phyloP scores from a whole-genome alignment of 2,113 vertebrate species.

The Epinephelus moara region DNA sequence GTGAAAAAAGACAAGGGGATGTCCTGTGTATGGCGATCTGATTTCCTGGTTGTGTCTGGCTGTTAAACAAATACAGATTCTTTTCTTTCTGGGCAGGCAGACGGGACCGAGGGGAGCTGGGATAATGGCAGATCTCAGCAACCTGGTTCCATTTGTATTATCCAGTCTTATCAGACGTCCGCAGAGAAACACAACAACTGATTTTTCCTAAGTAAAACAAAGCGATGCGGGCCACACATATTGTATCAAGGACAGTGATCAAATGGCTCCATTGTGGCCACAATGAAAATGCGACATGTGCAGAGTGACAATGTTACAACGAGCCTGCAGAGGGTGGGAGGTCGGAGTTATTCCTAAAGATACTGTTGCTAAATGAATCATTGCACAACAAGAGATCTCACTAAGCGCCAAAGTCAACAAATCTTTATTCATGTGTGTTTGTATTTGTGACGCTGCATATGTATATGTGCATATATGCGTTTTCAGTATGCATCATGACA shows the following conservation, averaged over 20 bases:
- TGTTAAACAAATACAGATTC: conserved; percentile 12
- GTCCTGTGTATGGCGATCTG: conserved; percentile 41
- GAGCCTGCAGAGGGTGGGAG: not conserved
- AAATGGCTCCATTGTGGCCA: not conserved
- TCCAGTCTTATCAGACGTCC: conserved; percentile 29
- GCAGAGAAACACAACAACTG: conserved; percentile 18
- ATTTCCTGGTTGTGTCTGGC: conserved; percentile 45
- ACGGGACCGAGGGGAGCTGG: not conserved
- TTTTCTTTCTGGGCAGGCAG: conserved; percentile 19
- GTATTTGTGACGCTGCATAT: not conserved
- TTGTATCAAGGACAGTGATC: conserved; percentile 13
- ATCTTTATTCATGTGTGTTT: conserved; percentile 15
- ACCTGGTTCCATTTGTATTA: conserved; percentile 35
- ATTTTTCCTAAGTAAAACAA: conserved; percentile 27
- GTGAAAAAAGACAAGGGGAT: conserved; percentile 11
- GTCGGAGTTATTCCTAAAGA: not conserved
- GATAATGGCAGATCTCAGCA: conserved; percentile 16
- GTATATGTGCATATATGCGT: conserved; percentile 11
- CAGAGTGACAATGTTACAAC: conserved; percentile 13
- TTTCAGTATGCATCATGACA: conserved; percentile 14
- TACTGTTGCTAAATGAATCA: not conserved
- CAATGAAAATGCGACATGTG: not conserved
- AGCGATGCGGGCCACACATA: not conserved
- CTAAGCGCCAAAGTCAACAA: not conserved
- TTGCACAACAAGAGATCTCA: conserved; percentile 1